These are phyloP conservation scores for Papio anubis DNA, from an alignment of 2,113 vertebrate genomes.

Conservation along the genomic window DNA sequence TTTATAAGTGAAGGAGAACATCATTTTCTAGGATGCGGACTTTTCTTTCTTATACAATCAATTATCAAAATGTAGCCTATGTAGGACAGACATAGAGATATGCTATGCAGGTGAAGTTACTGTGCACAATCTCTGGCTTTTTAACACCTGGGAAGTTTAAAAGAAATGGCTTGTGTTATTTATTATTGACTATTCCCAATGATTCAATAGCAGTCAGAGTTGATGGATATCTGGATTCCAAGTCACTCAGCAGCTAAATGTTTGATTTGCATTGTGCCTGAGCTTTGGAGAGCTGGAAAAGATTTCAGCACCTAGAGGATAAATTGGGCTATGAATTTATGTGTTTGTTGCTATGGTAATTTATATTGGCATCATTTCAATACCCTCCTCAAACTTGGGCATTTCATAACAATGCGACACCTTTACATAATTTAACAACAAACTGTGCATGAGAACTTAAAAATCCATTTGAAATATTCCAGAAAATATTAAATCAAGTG, in stretches of 20 bases:
- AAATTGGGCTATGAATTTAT: constrained; percentile 71
- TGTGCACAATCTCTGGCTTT: accelerated
- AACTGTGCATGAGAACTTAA: constrained; percentile 47
- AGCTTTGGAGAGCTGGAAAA: constrained; percentile 35
- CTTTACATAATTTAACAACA: constrained; percentile 57
- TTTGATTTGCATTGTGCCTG: background rate
- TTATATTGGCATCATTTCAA: constrained; percentile 77
- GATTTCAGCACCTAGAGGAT: constrained; percentile 21
- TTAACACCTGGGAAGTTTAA: accelerated
- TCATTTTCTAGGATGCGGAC: background rate
- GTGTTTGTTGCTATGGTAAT: constrained; percentile 72
- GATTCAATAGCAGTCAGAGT: accelerated
- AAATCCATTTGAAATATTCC: constrained; percentile 63
- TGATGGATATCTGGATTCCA: background rate
- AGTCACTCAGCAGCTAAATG: background rate
- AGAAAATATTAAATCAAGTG: constrained; percentile 66
- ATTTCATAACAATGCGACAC: constrained; percentile 54
- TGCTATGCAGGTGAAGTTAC: accelerated
- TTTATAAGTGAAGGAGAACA: background rate
- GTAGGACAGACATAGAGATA: accelerated
- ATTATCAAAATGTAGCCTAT: background rate
- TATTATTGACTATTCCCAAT: accelerated
- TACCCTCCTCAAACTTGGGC: constrained; percentile 76
- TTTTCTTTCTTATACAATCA: background rate
- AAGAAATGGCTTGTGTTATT: background rate